Conservation (phyloP, 2,113 vertebrate genomes). For the Colius striatus region DNA sequence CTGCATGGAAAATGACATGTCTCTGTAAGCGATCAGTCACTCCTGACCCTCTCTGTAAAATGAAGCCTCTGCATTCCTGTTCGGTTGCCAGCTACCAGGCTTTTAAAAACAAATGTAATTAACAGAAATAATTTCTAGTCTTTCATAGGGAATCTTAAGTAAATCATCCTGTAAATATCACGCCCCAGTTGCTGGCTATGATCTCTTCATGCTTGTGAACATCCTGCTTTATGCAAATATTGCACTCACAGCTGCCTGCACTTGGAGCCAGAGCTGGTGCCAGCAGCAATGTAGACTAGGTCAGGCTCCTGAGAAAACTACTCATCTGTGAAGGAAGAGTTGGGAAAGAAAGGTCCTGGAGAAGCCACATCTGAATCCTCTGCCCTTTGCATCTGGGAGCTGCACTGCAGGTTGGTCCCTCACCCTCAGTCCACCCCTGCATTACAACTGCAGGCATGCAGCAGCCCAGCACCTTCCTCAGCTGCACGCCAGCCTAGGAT, state of each 20-base stretch:
- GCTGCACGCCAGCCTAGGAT: not conserved
- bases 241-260: not conserved
- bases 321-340: not conserved
- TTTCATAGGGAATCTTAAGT: not conserved
- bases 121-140: not conserved
- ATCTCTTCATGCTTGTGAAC: not conserved
- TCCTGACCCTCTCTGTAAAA: no score
- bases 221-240: not conserved
- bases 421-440: not conserved
- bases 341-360: not conserved
- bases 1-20: no score
- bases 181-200: not conserved
- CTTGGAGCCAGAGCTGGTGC: not conserved
- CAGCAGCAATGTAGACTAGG: not conserved
- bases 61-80: no score
- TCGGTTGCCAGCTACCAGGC: no score
- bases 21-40: no score
- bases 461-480: not conserved
- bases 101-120: no score
- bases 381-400: not conserved
- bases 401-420: not conserved
- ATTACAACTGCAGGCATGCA: not conserved
- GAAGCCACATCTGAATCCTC: not conserved
- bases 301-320: not conserved
- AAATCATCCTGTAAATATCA: not conserved